Conservation (phyloP, 1,140 invertebrate genomes). For the Aporrectodea caliginosa region DNA sequence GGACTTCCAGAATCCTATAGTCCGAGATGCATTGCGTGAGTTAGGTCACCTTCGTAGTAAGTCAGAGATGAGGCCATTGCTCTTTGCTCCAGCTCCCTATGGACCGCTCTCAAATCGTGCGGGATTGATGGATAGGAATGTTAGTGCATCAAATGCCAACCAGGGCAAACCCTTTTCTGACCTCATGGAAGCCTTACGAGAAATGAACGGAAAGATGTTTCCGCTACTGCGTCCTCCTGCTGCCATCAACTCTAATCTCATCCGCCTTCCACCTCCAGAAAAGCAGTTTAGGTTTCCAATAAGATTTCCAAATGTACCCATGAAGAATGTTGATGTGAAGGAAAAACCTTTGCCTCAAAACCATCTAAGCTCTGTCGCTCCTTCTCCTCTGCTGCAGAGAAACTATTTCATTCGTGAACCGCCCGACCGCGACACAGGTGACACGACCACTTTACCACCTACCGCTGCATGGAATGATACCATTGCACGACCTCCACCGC, state of each 20-base stretch:
- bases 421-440: neutral
- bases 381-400: neutral
- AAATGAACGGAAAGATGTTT: neutral
- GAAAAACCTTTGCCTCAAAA: neutral
- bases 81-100: no score
- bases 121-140: no score
- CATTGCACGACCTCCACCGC: conserved; percentile 4
- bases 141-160: no score
- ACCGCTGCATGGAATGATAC: neutral
- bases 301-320: neutral
- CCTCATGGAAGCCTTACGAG: neutral
- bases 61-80: no score
- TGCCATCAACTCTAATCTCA: no score
- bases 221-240: neutral
- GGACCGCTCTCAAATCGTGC: no score
- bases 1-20: neutral
- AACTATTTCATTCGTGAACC: neutral
- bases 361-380: neutral
- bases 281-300: neutral
- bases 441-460: no score
- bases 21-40: neutral
- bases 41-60: neutral
- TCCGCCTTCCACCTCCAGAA: neutral
- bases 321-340: neutral
- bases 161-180: no score